Percentiles rank a stretch among this genome's conserved stretches.
phyloP scores from a whole-genome alignment of 1,140 invertebrate species.

The Venustaconcha ellipsiformis region DNA sequence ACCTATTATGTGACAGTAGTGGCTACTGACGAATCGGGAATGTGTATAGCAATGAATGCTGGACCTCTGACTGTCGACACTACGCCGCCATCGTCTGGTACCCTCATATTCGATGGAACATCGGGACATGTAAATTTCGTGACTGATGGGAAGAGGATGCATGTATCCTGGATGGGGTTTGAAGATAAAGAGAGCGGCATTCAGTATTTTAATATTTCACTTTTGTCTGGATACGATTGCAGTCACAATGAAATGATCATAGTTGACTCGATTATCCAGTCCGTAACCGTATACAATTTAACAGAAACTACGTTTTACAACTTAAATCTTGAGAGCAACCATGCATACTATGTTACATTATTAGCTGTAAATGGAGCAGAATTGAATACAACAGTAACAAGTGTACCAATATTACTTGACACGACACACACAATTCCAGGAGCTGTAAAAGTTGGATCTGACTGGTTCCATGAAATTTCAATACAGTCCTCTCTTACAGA shows the following conservation, averaged over 20 bases:
- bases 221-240: not conserved
- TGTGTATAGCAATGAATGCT: slow-evolving; percentile 12
- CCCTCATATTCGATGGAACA: slow-evolving; percentile 7
- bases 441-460: slow-evolving; percentile 6
- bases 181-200: slow-evolving; percentile 12
- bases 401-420: slow-evolving; percentile 11
- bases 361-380: slow-evolving; percentile 16
- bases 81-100: slow-evolving; percentile 4
- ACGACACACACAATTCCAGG: not conserved
- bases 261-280: not conserved
- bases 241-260: not conserved
- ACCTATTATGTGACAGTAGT: slow-evolving; percentile 17
- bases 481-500: slow-evolving; percentile 6
- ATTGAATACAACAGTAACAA: slow-evolving; percentile 2
- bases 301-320: not conserved
- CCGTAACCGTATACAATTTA: not conserved
- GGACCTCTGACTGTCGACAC: slow-evolving; percentile 14
- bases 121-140: not conserved
- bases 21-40: slow-evolving; percentile 21
- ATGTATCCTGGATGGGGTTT: slow-evolving; percentile 10
- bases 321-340: not conserved
- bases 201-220: not conserved
- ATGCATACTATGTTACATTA: slow-evolving; percentile 11
- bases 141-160: not conserved
- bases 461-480: slow-evolving; percentile 7